phyloP scores from a whole-genome alignment of 1,140 invertebrate species.

The Triops cancriformis region DNA sequence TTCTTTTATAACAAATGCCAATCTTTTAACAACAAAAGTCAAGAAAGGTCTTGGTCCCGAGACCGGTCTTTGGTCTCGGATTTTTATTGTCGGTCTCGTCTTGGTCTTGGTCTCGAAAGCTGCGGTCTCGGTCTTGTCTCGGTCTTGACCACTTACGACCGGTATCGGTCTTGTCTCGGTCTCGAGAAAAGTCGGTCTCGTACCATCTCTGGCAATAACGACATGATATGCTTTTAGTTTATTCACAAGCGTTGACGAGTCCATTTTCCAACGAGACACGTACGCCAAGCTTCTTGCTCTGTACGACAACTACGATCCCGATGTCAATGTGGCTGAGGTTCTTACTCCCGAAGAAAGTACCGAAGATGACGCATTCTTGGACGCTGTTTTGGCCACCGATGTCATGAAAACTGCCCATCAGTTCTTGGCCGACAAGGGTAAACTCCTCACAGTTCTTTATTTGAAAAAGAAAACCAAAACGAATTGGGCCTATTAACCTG shows the following conservation, averaged over 20 bases:
- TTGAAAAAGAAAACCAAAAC: neutral
- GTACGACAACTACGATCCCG: slow-evolving; percentile 36
- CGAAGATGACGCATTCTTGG: slow-evolving; percentile 66
- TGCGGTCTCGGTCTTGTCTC: too few species aligned
- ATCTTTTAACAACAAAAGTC: too few species aligned
- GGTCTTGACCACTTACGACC: too few species aligned
- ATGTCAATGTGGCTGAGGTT: slow-evolving; percentile 62
- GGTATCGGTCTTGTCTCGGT: too few species aligned
- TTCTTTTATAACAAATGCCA: too few species aligned
- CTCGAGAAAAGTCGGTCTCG: too few species aligned
- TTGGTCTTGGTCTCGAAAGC: too few species aligned
- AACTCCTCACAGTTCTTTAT: too few species aligned
- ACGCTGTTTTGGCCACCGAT: slow-evolving; percentile 59
- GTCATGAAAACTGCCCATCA: slow-evolving; percentile 64
- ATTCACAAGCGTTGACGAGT: slow-evolving; percentile 26
- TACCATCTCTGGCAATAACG: slow-evolving; percentile 29
- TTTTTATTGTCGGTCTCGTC: too few species aligned
- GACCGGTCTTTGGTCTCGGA: too few species aligned
- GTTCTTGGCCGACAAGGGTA: slow-evolving; percentile 60
- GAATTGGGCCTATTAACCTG: neutral
- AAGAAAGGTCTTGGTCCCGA: too few species aligned
- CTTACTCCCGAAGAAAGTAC: slow-evolving; percentile 60
- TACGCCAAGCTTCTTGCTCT: slow-evolving; percentile 29
- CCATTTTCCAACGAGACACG: slow-evolving; percentile 28
- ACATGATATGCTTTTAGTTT: slow-evolving; percentile 34